Evolutionary conservation across 53 echinoderm and acorn worm genomes (phyloP), one percentile per base, ranked within the genome.

Genomic region (Arbacia lixula): DNA sequence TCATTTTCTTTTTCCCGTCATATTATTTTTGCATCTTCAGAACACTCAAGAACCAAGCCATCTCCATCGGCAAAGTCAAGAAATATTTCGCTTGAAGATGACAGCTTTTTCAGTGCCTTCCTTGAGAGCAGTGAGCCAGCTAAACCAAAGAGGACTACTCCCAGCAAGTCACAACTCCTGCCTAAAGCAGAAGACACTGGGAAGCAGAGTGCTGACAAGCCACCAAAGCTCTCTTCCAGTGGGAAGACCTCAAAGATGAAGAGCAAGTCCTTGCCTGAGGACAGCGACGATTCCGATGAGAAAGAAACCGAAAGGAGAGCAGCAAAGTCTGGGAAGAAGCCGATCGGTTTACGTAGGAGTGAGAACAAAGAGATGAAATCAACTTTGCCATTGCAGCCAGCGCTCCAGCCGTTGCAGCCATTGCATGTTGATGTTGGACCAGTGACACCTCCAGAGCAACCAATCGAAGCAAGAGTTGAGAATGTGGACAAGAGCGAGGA

Each of bases 51-150:
- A 51, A 28, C 72, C 29, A 25, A 68, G 68, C 38, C 39, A n/a
- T 66, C 36, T 12, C 3, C 38, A 66, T 22, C 37, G 22, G 57
- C 85, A 74, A 46, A 83, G 27, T 68, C 65, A 24, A 88, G 62
- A 30, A 84, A 91, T 20, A 40, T 79, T 25, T 50, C 68, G 2
- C 8, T 16, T 4, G 85, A 91, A 51, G 95, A 93, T 28, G 95
- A 95, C 71, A 93, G 68, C 67, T 93, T 95, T 42, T 93, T 91
- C 89, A 93, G 87, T 81, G 84, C 93, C 40, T 95, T 95, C 55
- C 64, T 95, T 60, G 60, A 75, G 4, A 51, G 50, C 54, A 75
- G 55, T 84, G 61, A 77, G 30, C 78, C 85, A 36, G 69, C 61
- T 22, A 46, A 71, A 16, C 46, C 85, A 1, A 68, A 63, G 31